These are phyloP conservation scores for Trilocha varians DNA, from an alignment of 2,888 invertebrate species.

Conservation along the genomic window DNA sequence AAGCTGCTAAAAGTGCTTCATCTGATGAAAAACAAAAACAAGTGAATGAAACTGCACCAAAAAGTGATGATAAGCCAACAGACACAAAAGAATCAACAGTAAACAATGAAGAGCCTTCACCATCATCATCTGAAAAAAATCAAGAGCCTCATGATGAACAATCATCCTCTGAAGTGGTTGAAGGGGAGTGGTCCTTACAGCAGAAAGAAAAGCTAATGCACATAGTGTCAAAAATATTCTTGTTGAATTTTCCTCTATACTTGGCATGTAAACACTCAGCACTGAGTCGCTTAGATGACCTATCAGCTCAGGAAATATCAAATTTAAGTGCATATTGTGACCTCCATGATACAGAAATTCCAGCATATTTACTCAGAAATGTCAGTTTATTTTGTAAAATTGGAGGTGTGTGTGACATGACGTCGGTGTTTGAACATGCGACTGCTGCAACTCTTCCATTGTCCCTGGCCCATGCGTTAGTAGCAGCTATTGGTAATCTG, in stretches of 20 bases:
- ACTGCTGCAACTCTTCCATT: slow-evolving; percentile 84
- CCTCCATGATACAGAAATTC: slow-evolving; percentile 94
- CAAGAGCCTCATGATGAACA: slow-evolving; percentile 18
- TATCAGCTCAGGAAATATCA: slow-evolving; percentile 88
- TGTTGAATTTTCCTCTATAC: slow-evolving; percentile 91
- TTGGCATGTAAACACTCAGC: slow-evolving; percentile 90
- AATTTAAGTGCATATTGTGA: slow-evolving; percentile 88
- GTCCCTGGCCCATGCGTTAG: slow-evolving; percentile 92
- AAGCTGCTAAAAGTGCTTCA: slow-evolving; percentile 41
- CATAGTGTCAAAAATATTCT: slow-evolving; percentile 88
- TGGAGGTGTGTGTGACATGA: slow-evolving; percentile 91
- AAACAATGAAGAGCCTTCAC: slow-evolving; percentile 27
- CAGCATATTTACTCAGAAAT: slow-evolving; percentile 90
- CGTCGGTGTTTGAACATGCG: slow-evolving; percentile 86
- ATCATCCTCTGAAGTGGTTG: slow-evolving; percentile 39
- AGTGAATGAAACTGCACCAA: slow-evolving; percentile 25
- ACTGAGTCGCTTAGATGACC: slow-evolving; percentile 85
- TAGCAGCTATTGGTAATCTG: slow-evolving; percentile 92
- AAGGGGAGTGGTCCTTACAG: slow-evolving; percentile 82
- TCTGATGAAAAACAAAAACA: slow-evolving; percentile 36
- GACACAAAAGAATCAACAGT: slow-evolving; percentile 26
- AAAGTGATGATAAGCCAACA: slow-evolving; percentile 30
- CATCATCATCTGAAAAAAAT: slow-evolving; percentile 27
- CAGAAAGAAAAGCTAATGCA: slow-evolving; percentile 92
- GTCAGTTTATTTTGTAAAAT: slow-evolving; percentile 95